These are phyloP conservation scores for Encarsia formosa DNA, from an alignment of 2,888 invertebrate genomes.

Conservation along the genomic window DNA sequence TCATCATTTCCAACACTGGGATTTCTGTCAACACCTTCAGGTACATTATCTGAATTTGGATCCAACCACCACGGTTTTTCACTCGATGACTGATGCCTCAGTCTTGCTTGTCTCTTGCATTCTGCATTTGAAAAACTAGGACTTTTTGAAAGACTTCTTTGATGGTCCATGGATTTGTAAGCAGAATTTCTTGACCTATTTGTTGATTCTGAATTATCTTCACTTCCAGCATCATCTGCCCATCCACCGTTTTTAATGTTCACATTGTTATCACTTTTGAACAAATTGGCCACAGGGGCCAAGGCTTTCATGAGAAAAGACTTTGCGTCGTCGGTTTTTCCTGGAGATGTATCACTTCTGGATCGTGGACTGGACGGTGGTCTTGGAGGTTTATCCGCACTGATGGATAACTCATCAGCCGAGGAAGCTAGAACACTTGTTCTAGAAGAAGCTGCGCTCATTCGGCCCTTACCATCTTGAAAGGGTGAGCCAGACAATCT, in stretches of 20 bases:
- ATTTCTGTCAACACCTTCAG: slow-evolving; percentile 44
- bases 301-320: slow-evolving; percentile 70
- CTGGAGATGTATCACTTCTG: slow-evolving; percentile 42
- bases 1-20: slow-evolving; percentile 41
- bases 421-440: slow-evolving; percentile 55
- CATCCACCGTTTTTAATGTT: slow-evolving; percentile 40
- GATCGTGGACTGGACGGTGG: slow-evolving; percentile 54
- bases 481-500: slow-evolving; percentile 32
- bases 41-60: slow-evolving; percentile 46
- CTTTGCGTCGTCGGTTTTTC: slow-evolving; percentile 63
- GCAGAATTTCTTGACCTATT: slow-evolving; percentile 31
- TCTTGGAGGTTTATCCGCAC: slow-evolving; percentile 56
- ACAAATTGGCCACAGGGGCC: slow-evolving; percentile 72
- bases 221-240: slow-evolving; percentile 33
- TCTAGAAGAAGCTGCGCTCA: slow-evolving; percentile 52
- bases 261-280: slow-evolving; percentile 61
- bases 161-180: slow-evolving; percentile 15
- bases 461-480: slow-evolving; percentile 33
- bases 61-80: slow-evolving; percentile 50
- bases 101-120: slow-evolving; percentile 17
- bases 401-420: slow-evolving; percentile 57
- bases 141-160: slow-evolving; percentile 28
- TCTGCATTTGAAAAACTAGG: slow-evolving; percentile 35
- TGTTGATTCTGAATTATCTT: slow-evolving; percentile 31
- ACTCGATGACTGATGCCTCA: slow-evolving; percentile 38